Evolutionary conservation across 64 coral and sea anemone genomes (phyloP).

Genomic region (Montipora foliosa): DNA sequence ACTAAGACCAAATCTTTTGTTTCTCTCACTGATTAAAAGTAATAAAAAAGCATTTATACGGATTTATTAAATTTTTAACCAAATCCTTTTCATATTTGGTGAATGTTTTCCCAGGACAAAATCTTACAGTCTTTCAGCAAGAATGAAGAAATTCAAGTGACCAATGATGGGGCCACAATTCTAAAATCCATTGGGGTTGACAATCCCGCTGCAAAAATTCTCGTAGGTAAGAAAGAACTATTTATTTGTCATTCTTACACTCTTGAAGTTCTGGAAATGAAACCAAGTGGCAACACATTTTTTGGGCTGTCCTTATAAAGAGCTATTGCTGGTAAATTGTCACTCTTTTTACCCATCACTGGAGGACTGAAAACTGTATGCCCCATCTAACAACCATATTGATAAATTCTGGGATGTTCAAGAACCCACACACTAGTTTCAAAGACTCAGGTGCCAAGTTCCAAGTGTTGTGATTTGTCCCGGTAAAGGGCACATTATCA

Average conservation of each 20-base stretch:
- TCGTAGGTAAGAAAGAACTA: conserved; percentile 78
- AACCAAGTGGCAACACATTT: background rate
- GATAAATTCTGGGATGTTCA: too few species aligned
- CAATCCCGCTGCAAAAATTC: conserved; percentile 97
- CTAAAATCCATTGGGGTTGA: conserved; percentile 98
- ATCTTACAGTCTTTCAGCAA: conserved; percentile 95
- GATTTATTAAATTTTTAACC: too few species aligned
- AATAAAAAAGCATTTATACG: too few species aligned
- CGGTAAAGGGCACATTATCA: too few species aligned
- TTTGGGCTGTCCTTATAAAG: too few species aligned
- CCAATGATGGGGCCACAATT: conserved; percentile 99
- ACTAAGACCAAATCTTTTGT: background rate
- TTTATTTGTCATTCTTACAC: background rate
- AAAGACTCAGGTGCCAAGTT: too few species aligned
- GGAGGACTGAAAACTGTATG: too few species aligned
- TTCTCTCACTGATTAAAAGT: background rate
- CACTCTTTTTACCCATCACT: too few species aligned
- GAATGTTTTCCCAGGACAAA: conserved; percentile 84
- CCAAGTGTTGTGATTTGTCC: too few species aligned
- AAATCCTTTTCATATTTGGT: background rate
- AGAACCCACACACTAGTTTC: too few species aligned
- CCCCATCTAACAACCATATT: too few species aligned
- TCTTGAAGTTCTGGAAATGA: background rate
- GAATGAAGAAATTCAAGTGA: conserved; percentile 96
- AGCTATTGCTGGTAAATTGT: too few species aligned